Evolutionary conservation across 2,797 vertebrate species (phyloP), one percentile per base, ranked within the genome.

Genomic region (Zonotrichia albicollis): DNA sequence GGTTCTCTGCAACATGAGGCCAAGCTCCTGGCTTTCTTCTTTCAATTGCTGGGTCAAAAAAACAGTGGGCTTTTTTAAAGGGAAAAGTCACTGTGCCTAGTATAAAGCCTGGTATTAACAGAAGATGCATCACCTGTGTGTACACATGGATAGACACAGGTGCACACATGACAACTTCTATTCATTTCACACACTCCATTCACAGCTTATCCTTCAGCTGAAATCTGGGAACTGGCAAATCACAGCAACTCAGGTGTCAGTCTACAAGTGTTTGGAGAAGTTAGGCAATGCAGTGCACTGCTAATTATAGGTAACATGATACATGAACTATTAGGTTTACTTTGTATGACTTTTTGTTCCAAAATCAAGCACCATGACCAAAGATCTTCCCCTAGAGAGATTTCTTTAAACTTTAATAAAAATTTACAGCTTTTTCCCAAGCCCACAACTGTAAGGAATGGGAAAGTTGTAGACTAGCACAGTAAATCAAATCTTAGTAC

Each of bases 381-480:
- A 91, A 91, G 77, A 88, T 76, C 60, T 95, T 94, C 65, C 87
- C 89, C 90, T 26, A 90, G 91, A 97, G 93, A 96, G 74, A 74
- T 60, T 91, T 91, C 71, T 71, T 94, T 81, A 95, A 95, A 91
- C 88, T 92, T 95, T 80, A 95, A 93, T 94, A 95, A 96, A 94
- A 94, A 95, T 92, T 90, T 94, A 93, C 89, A 93, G 58, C 87
- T 67, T 94, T 91, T 92, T 94, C 91, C 78, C 85, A 95, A 94
- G 93, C 36, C 55, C 81, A 70, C 73, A 90, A 86, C 62, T 70
- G 32, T 84, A 76, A 79, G 46, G 68, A 89, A 83, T 73, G 80
- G 82, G 62, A 95, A 57, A 54, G 36, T 38, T 95, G 43, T 85
- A 81, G 89, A n/a, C 87, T 78, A 96, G 53, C 68, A 70, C 71